Evolutionary conservation across 2,797 vertebrate genomes (phyloP).

Genomic region (Euphonia xanthogaster): DNA sequence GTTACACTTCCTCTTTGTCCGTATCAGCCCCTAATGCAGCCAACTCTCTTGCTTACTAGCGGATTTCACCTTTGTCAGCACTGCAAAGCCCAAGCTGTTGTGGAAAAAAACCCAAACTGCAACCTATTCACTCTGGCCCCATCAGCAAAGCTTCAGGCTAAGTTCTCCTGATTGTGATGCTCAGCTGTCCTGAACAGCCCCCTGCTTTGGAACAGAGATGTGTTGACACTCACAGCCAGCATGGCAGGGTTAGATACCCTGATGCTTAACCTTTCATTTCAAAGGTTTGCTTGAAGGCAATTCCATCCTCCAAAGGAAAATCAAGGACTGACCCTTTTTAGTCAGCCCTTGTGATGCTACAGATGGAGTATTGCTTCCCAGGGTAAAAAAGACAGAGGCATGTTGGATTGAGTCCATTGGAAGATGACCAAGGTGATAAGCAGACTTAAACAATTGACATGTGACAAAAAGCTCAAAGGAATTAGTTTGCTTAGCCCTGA

Average conservation of each 20-base stretch:
- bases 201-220: neutral
- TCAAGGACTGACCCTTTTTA: neutral
- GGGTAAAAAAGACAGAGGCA: neutral
- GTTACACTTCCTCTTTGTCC: conserved; percentile 31
- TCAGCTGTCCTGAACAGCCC: conserved; percentile 33
- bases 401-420: neutral
- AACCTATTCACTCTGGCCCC: conserved; percentile 32
- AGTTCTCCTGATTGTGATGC: neutral
- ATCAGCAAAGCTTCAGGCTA: conserved; percentile 52
- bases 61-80: conserved; percentile 61
- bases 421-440: neutral
- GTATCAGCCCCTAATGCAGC: neutral
- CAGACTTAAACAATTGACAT: neutral
- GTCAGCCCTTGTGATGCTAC: neutral
- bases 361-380: neutral
- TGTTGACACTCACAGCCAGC: neutral
- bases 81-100: neutral
- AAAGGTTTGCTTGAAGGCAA: neutral
- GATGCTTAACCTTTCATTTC: neutral
- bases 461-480: neutral
- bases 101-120: conserved; percentile 4
- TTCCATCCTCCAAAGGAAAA: neutral
- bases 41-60: conserved; percentile 23
- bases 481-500: neutral
- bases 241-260: neutral